Evolutionary conservation across 2,888 invertebrate genomes (phyloP).

Genomic region (Microctonus brassicae): DNA sequence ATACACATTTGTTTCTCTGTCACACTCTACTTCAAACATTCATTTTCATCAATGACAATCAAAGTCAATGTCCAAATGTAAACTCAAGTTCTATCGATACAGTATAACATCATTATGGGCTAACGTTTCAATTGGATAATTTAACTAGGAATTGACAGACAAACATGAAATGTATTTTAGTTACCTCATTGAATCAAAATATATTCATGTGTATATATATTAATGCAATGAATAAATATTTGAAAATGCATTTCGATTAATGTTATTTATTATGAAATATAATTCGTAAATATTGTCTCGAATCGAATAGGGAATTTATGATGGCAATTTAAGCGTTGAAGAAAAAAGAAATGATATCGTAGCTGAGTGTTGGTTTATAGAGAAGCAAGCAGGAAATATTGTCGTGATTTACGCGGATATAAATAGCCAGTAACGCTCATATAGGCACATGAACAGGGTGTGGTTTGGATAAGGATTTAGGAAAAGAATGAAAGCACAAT

Average conservation of each 20-base stretch:
- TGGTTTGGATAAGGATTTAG: neutral
- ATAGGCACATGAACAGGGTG: constrained; percentile 32
- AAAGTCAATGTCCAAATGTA: constrained; percentile 1
- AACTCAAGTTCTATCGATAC: neutral
- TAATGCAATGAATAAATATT: constrained; percentile 13
- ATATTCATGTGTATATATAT: too few relatives aligned
- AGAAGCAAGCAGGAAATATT: constrained; percentile 40
- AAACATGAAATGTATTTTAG: constrained; percentile 41
- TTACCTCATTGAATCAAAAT: constrained; percentile 6
- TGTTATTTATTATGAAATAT: neutral
- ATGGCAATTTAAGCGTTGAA: constrained; percentile 17
- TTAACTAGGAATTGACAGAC: constrained; percentile 27
- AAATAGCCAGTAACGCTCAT: constrained; percentile 55
- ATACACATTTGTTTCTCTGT: neutral
- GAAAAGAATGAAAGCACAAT: constrained; percentile 8
- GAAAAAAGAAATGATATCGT: constrained; percentile 30
- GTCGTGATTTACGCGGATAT: constrained; percentile 59
- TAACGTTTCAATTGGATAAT: constrained; percentile 37
- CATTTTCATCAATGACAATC: constrained; percentile 16
- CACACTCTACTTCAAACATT: constrained; percentile 10
- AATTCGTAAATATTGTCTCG: neutral
- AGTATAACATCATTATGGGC: constrained; percentile 11
- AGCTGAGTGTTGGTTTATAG: constrained; percentile 53
- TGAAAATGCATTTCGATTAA: neutral
- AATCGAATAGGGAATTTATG: constrained; percentile 34